Percentiles rank a stretch among this genome's conserved stretches.
Evolutionary conservation across 2,888 invertebrate species (phyloP).

Genomic region (Temnothorax unifasciatus): DNA sequence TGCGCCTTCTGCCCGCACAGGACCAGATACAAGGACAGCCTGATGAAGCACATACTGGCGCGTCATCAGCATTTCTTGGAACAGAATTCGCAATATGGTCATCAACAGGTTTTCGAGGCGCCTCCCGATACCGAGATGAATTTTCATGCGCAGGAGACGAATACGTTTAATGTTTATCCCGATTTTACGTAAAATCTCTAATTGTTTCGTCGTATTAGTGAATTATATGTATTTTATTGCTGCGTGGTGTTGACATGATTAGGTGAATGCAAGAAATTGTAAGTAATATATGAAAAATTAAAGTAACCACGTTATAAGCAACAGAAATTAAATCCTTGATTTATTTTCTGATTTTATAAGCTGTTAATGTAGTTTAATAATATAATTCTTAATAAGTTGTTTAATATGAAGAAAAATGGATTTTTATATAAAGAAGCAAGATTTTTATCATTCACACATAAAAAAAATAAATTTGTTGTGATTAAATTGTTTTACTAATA

Average conservation of each 20-base stretch:
- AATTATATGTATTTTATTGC: background rate
- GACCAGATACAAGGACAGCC: conserved; percentile 84
- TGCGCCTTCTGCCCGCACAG: conserved; percentile 86
- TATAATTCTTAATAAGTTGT: too few species aligned
- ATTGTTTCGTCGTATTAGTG: background rate
- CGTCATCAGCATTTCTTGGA: conserved; percentile 78
- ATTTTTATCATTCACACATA: too few species aligned
- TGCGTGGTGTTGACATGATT: background rate
- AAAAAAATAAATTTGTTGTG: too few species aligned
- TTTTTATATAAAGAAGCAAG: too few species aligned
- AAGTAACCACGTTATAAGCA: background rate
- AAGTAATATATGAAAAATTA: too few species aligned
- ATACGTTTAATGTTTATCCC: conserved; percentile 67
- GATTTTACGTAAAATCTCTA: conserved; percentile 70
- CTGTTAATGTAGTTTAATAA: too few species aligned
- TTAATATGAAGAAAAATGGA: too few species aligned
- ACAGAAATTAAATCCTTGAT: background rate
- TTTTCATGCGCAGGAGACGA: conserved; percentile 57
- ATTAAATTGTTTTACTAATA: too few species aligned
- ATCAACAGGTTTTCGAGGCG: conserved; percentile 63
- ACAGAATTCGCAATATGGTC: conserved; percentile 62
- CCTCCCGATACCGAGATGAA: conserved; percentile 58
- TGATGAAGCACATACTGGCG: conserved; percentile 83
- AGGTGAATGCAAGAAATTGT: background rate
- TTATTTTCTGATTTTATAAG: background rate